phyloP scores from a whole-genome alignment of 2,797 vertebrate genomes.

The Chelmon rostratus region DNA sequence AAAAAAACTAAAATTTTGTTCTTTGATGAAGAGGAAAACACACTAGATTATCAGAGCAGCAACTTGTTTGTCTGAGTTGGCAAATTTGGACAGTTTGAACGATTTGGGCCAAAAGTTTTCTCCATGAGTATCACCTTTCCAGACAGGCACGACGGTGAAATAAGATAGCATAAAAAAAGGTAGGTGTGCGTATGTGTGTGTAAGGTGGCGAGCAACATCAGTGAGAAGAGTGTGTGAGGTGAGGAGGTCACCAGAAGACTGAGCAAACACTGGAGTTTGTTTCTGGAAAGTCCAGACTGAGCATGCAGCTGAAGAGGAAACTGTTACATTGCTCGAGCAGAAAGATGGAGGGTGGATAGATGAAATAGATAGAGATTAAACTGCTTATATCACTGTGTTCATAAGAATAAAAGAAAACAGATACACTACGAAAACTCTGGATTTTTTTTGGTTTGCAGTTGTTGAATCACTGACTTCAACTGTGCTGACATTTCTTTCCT shows the following conservation, averaged over 20 bases:
- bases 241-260: constrained; percentile 56
- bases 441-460: constrained; percentile 17
- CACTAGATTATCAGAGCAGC: constrained; percentile 2
- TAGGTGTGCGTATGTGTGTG: constrained; percentile 12
- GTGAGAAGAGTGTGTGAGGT: constrained; percentile 33
- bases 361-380: constrained; percentile 1
- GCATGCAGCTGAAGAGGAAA: constrained; percentile 50
- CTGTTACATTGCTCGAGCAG: constrained; percentile 30
- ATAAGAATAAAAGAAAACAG: background rate
- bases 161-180: background rate
- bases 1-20: background rate
- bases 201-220: constrained; percentile 16
- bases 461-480: constrained; percentile 44
- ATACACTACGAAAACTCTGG: constrained; percentile 4
- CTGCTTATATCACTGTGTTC: background rate
- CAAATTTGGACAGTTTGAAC: too few species aligned
- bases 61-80: too few species aligned
- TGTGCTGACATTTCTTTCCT: constrained; percentile 13
- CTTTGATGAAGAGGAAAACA: background rate
- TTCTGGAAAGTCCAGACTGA: constrained; percentile 46
- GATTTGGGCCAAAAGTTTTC: background rate
- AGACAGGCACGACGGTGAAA: background rate
- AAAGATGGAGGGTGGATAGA: constrained; percentile 30
- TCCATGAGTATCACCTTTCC: background rate
- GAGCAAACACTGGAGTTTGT: constrained; percentile 39